Percentiles rank a stretch among this genome's conserved stretches.
Conservation (phyloP, 1,140 invertebrate species). For the Saccostrea glomerata region DNA sequence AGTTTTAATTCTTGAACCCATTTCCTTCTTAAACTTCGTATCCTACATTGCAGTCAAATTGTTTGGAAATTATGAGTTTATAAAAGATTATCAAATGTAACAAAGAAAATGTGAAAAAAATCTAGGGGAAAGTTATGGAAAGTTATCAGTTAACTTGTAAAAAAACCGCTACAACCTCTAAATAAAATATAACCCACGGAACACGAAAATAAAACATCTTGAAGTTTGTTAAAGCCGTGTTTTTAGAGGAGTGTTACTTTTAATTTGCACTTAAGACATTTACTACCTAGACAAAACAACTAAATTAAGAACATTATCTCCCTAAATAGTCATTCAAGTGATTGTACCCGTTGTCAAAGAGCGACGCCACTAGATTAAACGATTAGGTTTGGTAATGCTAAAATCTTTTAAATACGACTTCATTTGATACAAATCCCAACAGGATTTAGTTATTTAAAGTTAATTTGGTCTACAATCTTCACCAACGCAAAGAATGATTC, state of each 20-base stretch:
- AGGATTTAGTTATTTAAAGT: constrained; percentile 29
- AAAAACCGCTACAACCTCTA: background rate
- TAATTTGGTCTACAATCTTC: constrained; percentile 15
- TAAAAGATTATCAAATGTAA: too few species aligned
- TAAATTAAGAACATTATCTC: constrained; percentile 19
- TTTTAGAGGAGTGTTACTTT: constrained; percentile 17
- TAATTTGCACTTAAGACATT: background rate
- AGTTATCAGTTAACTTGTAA: too few species aligned
- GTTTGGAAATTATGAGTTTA: too few species aligned
- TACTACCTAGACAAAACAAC: constrained; percentile 9
- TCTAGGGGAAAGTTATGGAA: too few species aligned
- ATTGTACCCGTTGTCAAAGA: constrained; percentile 3
- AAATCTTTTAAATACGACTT: background rate
- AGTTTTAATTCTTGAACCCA: background rate
- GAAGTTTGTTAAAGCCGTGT: constrained; percentile 3
- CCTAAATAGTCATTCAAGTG: constrained; percentile 2
- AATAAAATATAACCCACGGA: background rate
- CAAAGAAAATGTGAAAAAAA: too few species aligned
- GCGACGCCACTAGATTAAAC: constrained; percentile 22
- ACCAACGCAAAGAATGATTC: background rate
- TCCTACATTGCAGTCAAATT: too few species aligned
- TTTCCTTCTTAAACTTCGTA: too few species aligned
- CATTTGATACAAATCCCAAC: constrained; percentile 14
- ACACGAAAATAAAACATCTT: background rate
- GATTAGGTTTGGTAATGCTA: background rate